Evolutionary conservation across 2,797 vertebrate genomes (phyloP).

Genomic region (Gobio occitaniae): DNA sequence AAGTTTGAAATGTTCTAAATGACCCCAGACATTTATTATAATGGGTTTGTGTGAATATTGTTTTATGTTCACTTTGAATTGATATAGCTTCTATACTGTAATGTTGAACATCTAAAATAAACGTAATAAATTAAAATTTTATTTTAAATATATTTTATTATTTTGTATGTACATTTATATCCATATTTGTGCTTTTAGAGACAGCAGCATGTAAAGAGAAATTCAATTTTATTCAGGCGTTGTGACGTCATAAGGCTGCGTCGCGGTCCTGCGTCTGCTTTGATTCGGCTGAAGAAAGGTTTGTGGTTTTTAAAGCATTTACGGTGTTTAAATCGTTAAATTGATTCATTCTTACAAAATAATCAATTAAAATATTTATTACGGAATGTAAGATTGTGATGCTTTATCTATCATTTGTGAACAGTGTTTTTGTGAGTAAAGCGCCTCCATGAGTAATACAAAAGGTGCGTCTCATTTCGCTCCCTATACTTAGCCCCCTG

Average conservation of each 20-base stretch:
- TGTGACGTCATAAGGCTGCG: constrained; percentile 9
- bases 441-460: neutral
- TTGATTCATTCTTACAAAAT: neutral
- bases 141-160: neutral
- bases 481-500: neutral
- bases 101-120: neutral
- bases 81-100: no score
- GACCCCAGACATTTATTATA: no score
- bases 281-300: constrained; percentile 14
- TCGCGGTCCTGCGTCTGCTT: neutral
- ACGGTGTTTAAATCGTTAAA: neutral
- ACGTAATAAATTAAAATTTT: neutral
- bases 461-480: constrained; percentile 12
- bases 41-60: no score
- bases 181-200: neutral
- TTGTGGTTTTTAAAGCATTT: neutral
- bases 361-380: neutral
- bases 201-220: neutral
- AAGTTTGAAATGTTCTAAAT: no score
- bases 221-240: neutral
- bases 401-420: neutral
- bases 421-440: neutral
- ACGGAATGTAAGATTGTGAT: neutral
- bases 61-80: no score
- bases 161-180: neutral